Percentiles rank a stretch among this genome's conserved stretches.
Conservation (phyloP, 2,797 vertebrate species). For the Smutsia temminckii region DNA sequence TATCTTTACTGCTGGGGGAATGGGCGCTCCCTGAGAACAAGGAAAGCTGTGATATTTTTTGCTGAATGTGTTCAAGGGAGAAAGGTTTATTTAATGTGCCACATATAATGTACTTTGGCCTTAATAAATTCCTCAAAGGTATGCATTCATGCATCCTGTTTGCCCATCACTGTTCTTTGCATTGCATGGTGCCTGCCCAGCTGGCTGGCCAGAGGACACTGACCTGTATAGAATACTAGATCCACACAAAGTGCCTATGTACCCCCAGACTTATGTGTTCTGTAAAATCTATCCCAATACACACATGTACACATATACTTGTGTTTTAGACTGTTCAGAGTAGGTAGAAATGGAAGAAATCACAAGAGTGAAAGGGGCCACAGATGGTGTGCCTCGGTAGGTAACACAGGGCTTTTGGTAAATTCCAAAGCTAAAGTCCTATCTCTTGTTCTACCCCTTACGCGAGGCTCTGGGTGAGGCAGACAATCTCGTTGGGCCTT, state of each 20-base stretch:
- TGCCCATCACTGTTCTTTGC: not conserved
- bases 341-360: not conserved
- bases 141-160: not conserved
- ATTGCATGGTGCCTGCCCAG: not conserved
- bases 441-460: not conserved
- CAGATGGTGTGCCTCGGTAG: not conserved
- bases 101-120: not conserved
- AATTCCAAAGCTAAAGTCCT: not conserved
- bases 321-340: not conserved
- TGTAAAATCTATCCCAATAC: not conserved
- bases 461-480: not conserved
- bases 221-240: not conserved
- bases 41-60: not conserved
- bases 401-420: not conserved
- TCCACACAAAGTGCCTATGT: not conserved
- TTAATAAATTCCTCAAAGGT: not conserved
- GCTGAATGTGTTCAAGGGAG: not conserved
- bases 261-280: not conserved
- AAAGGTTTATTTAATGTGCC: not conserved
- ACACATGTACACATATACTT: accelerated
- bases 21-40: not conserved
- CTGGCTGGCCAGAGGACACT: not conserved
- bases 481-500: not conserved
- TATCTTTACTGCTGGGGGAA: not conserved
- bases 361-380: not conserved